phyloP scores from a whole-genome alignment of 2,797 vertebrate species.

The Falco columbarius region DNA sequence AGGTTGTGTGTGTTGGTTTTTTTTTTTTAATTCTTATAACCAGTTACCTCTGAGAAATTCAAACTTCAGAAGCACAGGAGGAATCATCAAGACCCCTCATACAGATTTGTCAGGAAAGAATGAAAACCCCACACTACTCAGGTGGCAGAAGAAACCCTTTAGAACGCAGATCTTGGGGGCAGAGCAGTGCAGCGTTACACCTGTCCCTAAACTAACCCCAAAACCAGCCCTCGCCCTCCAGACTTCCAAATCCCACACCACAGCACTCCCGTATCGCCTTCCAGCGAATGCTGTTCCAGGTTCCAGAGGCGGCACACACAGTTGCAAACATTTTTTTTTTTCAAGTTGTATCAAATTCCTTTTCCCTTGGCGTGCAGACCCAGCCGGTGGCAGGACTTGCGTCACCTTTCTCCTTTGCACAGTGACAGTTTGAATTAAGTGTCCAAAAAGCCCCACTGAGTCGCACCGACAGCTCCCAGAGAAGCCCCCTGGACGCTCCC shows the following conservation, averaged over 20 bases:
- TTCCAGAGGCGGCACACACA: not conserved
- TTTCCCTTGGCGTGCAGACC: not conserved
- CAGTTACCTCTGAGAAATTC: not conserved
- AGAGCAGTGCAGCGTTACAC: not conserved
- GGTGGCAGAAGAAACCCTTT: not conserved
- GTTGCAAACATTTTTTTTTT: not conserved
- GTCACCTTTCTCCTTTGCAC: not conserved
- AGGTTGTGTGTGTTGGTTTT: not conserved
- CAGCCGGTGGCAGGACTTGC: not conserved
- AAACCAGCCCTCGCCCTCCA: not conserved
- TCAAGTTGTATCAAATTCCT: not conserved
- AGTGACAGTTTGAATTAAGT: not conserved
- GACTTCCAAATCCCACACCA: not conserved
- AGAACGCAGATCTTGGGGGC: not conserved
- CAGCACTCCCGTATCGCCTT: not conserved
- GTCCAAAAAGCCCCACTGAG: not conserved
- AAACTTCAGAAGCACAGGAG: not conserved
- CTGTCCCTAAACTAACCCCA: not conserved
- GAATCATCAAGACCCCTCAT: too few relatives aligned
- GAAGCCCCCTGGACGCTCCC: too few relatives aligned
- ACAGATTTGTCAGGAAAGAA: not conserved
- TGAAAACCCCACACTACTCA: accelerated
- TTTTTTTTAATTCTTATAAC: not conserved
- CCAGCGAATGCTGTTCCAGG: accelerated
- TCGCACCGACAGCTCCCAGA: not conserved